phyloP scores from a whole-genome alignment of 2,797 vertebrate species.

The Pitangus sulphuratus region DNA sequence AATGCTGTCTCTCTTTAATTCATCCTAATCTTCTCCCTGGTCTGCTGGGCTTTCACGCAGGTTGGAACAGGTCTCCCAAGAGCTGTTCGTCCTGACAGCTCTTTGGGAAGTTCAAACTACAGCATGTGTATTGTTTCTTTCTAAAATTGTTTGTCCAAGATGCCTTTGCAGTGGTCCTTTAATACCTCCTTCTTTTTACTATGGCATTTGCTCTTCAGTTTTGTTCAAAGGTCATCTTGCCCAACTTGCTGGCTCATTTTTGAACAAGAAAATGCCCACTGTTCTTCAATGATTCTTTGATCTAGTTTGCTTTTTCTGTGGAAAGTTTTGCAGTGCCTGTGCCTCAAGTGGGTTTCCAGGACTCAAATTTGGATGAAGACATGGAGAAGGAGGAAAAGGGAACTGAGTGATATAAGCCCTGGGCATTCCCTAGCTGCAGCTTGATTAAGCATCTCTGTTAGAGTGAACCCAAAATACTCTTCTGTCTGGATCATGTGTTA shows the following conservation, averaged over 20 bases:
- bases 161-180: not conserved
- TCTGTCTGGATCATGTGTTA: fast-evolving
- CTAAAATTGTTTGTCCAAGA: not conserved
- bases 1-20: not conserved
- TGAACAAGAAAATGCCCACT: not conserved
- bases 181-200: not conserved
- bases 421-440: not conserved
- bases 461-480: not conserved
- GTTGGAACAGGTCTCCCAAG: not conserved
- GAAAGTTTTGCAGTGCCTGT: not conserved
- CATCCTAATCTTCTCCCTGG: not conserved
- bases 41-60: not conserved
- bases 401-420: not conserved
- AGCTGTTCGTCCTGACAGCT: not conserved
- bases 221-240: not conserved
- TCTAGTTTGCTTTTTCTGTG: not conserved
- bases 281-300: not conserved
- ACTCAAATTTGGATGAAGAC: not conserved
- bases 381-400: too few relatives aligned
- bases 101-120: not conserved
- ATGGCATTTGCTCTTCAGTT: not conserved
- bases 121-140: not conserved
- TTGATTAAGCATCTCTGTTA: not conserved
- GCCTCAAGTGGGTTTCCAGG: not conserved
- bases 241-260: not conserved